Base-by-base conservation (phyloP, 2,113 vertebrate species). In the Ancistrus triradiatus region DNA sequence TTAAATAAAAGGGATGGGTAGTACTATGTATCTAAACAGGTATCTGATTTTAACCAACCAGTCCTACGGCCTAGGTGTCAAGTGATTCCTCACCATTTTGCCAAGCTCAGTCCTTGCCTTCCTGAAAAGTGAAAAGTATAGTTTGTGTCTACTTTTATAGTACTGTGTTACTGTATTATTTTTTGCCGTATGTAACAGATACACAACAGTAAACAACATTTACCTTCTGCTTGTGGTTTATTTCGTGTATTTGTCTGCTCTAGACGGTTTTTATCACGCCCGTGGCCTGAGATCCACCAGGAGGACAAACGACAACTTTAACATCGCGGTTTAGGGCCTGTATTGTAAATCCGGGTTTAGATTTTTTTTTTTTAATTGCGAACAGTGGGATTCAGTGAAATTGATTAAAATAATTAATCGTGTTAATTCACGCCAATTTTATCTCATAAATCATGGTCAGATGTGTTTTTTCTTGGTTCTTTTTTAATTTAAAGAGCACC, bases 111-210 rank as follows among this genome's bases (percentile, higher is more conserved):
- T 74, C 73, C 73, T 76, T 74, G 77, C 77, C 77, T 79, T 81
- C 77, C 77, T 79, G 71, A 73, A 74, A 31, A 81, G 70, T 76
- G 73, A 76, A 77, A 78, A 77, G 56, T 69, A 72, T 72, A 77
- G 75, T 79, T 75, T 76, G 71, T 79, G 77, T 78, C 77, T 78
- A 76, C 77, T 79, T 78, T 78, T 79, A 68, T 77, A 76, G 74
- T 72, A 70, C 59, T 72, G 72, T 77, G 66, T 74, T 63, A 69
- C 56, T 75, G 72, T 79, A 75, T 76, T 71, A 72, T 73, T 70
- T 77, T 80, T 72, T 78, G 76, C 72, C 61, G 69, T 78, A 74
- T 81, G 75, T 77, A 78, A 76, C 74, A 72, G 63, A 78, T 73
- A 77, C 72, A 77, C 67, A 77, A 77, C 63, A 77, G 69, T 78